Evolutionary conservation across 2,797 vertebrate species (phyloP), one percentile per base, ranked within the genome.

Genomic region (Pelodytes ibericus): DNA sequence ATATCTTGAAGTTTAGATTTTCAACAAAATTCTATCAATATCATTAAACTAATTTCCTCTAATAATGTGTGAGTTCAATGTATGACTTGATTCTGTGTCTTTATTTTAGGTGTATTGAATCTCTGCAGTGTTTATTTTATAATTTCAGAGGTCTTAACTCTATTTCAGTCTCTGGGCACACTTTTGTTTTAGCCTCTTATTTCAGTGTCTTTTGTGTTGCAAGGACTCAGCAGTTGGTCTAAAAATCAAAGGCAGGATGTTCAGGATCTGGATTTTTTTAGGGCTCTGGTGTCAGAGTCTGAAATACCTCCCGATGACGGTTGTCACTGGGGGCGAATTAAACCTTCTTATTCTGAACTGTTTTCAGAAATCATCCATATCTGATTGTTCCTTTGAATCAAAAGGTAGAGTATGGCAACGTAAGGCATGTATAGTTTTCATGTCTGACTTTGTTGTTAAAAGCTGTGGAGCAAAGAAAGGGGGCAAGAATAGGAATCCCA

Each of bases 351-450:
- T 88, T 89, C 85, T 85, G 83, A 87, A 82, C 81, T 65, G 82
- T 81, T 89, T 89, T 91, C 88, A 89, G 89, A 91, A 89, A 91
- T 88, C 87, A 89, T 86, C 80, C 62, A 51, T 86, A 84, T 88
- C 90, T 89, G 89, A 90, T 90, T 91, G 89, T 90, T 92, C 91
- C 89, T 89, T 87, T 86, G 86, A 81, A 91, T 92, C 90, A 92
- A 91, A 91, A 78, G 72, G 65, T 81, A 82, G 29, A 86, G 76
- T 86, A 89, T 92, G 87, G 89, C 87, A 92, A 89, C 88, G 86
- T 86, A 85, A 84, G 87, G 47, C 68, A 84, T 83, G 82, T 81
- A 85, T 85, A 87, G 86, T 87, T 84, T 88, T 89, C 85, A 85
- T 84, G 83, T 77, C 58, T 36, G 68, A 82, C 89, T 91, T 91